Base-by-base conservation (phyloP, 2,113 vertebrate genomes). In the Argyrosomus japonicus region DNA sequence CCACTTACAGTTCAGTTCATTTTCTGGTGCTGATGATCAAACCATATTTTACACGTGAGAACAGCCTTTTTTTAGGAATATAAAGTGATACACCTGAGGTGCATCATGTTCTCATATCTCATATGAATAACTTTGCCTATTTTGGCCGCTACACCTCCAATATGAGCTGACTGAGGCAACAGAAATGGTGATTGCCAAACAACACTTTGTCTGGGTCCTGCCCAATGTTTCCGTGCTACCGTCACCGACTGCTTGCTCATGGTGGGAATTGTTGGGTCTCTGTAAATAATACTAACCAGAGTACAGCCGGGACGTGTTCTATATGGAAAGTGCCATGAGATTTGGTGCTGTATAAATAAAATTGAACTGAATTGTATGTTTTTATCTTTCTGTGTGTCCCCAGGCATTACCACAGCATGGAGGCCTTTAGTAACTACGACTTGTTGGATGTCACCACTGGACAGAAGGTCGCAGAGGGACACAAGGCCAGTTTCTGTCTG, bases 401-500 rank as follows among this genome's bases (percentile, higher is more conserved):
- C 79, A 96, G 96, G 65, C 95, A 96, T 82, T 96, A 93, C 83
- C 96, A 96, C 92, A 96, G 96, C 14, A 96, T 96, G 96, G 96
- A 96, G 57, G 95, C 95, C 47, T 96, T 96, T 50, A 96, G 96
- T 83, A 93, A 94, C 79, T 96, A 96, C 1, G 96, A 96, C 82
- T 86, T 96, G 50, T 82, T 96, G 87, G 94, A 96, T 1, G 61
- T 89, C 45, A 79, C 80, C 71, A 91, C 93, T 6, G 92, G 91
- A 50, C 83, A 83, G 62, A 96, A 94, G 75, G 95, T 96, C 2
- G 95, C 96, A 0, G 95, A 96, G 77, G 96, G 96, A 47, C 96
- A 96, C 88, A 96, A 96, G 75, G 96, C 96, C 72, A 96, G 96
- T 82, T 96, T 96, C 90, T 96, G 96, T 82, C 89, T 96, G 85